These are phyloP conservation scores for Emydura subglobosa DNA, from an alignment of 2,113 vertebrate genomes.

Conservation along the genomic window DNA sequence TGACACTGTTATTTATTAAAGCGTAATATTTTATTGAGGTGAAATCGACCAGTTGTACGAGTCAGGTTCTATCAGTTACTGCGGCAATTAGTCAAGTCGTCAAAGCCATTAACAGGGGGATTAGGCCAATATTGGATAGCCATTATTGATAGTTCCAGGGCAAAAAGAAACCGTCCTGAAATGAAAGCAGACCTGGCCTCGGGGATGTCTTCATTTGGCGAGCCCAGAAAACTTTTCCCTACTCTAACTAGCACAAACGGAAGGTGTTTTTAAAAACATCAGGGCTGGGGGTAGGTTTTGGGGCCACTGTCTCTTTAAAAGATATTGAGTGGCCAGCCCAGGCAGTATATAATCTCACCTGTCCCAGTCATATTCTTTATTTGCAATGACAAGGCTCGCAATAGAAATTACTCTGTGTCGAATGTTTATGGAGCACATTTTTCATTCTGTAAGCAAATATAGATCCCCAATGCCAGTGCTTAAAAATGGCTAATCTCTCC, in stretches of 20 bases:
- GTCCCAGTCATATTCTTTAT: constrained; percentile 64
- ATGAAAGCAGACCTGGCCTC: constrained; percentile 36
- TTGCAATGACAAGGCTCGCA: constrained; percentile 60
- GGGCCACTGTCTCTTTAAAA: constrained; percentile 16
- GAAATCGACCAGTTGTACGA: constrained; percentile 87
- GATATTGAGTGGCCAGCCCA: constrained; percentile 1
- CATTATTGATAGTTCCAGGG: constrained; percentile 67
- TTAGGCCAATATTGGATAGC: constrained; percentile 78
- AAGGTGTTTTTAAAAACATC: neutral
- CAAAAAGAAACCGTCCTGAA: neutral
- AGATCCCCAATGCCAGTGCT: constrained; percentile 71
- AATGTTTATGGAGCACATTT: constrained; percentile 79
- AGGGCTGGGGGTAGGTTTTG: accelerated
- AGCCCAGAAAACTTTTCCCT: neutral
- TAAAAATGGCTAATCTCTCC: neutral
- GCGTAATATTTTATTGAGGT: constrained; percentile 85
- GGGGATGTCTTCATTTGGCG: constrained; percentile 30
- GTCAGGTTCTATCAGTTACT: constrained; percentile 92
- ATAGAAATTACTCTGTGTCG: constrained; percentile 68
- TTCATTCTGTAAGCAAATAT: constrained; percentile 82
- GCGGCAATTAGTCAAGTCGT: constrained; percentile 90
- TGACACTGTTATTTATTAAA: constrained; percentile 81
- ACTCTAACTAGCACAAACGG: neutral
- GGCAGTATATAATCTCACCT: constrained; percentile 30
- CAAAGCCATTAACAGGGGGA: constrained; percentile 75